Conservation (phyloP, 2,797 vertebrate species). For the Moxostoma hubbsi region DNA sequence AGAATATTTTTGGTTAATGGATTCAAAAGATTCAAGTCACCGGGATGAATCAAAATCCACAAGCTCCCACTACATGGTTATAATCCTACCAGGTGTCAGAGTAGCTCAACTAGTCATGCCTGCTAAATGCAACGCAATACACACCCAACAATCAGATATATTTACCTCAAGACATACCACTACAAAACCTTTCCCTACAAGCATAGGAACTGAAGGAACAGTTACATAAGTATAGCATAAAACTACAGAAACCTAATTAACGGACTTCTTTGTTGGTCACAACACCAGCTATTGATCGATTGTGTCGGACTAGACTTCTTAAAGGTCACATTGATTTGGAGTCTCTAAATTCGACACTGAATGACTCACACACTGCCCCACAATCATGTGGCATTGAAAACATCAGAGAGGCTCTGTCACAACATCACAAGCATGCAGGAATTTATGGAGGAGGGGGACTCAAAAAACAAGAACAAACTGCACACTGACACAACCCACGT, state of each 20-base stretch:
- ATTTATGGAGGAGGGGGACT: constrained; percentile 58
- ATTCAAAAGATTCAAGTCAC: too few species aligned
- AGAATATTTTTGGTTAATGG: too few species aligned
- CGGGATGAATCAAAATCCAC: not conserved
- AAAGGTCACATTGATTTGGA: constrained; percentile 66
- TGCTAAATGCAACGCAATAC: too few species aligned
- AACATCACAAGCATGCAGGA: constrained; percentile 68
- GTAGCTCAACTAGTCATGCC: not conserved
- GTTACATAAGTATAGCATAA: too few species aligned
- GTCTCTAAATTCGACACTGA: constrained; percentile 43
- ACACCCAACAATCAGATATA: not conserved
- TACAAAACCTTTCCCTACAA: too few species aligned
- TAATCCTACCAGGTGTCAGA: not conserved
- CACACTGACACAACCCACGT: constrained; percentile 52
- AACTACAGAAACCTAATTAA: too few species aligned
- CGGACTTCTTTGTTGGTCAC: not conserved
- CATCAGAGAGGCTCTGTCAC: constrained; percentile 60
- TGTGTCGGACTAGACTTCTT: constrained; percentile 36
- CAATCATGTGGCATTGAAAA: constrained; percentile 67
- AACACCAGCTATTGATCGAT: constrained; percentile 57
- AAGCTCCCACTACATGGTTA: not conserved
- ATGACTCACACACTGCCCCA: constrained; percentile 70
- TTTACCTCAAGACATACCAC: too few species aligned
- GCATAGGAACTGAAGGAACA: too few species aligned
- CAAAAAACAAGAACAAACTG: constrained; percentile 57